Conservation (phyloP, 1,140 invertebrate species). For the Scaptomyza hsui region DNA sequence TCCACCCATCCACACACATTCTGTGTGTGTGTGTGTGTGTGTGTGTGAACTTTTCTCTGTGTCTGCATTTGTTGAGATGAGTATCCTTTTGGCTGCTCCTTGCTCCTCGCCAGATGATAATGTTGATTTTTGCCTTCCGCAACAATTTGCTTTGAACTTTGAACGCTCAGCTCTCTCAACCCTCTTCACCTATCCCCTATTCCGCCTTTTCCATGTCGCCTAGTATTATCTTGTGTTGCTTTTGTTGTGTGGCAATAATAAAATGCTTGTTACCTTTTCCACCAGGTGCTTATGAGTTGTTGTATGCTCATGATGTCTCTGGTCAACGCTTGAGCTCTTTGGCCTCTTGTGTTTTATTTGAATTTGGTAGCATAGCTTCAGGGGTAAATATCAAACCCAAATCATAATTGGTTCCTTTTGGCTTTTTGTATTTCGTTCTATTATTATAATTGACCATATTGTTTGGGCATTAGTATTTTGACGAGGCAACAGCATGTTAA, state of each 20-base stretch:
- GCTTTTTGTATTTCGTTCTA: neutral
- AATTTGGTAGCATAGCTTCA: conserved; percentile 25
- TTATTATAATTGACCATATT: neutral
- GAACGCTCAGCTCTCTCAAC: neutral
- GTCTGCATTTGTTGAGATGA: conserved; percentile 67
- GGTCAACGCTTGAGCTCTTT: conserved; percentile 26
- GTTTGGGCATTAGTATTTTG: neutral
- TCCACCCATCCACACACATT: conserved; percentile 20
- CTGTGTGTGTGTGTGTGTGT: conserved; percentile 30
- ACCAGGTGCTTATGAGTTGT: conserved; percentile 50
- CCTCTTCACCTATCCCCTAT: conserved; percentile 12
- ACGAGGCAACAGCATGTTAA: neutral
- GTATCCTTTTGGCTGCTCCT: conserved; percentile 63
- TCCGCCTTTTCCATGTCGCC: conserved; percentile 11
- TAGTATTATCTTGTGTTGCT: neutral
- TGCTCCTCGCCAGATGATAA: conserved; percentile 62
- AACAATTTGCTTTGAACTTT: conserved; percentile 80
- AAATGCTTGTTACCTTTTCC: conserved; percentile 52
- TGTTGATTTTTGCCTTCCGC: conserved; percentile 81
- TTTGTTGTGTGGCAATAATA: conserved; percentile 57
- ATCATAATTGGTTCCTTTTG: neutral
- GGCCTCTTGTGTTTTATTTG: conserved; percentile 43
- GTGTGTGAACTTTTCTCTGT: conserved; percentile 19
- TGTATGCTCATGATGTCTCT: conserved; percentile 37
- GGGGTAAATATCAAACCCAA: neutral